A percentile compares a stretch with the other conserved stretches of the same genome.
Evolutionary conservation across 1,140 invertebrate species (phyloP).

Genomic region (Cydia pomonella): DNA sequence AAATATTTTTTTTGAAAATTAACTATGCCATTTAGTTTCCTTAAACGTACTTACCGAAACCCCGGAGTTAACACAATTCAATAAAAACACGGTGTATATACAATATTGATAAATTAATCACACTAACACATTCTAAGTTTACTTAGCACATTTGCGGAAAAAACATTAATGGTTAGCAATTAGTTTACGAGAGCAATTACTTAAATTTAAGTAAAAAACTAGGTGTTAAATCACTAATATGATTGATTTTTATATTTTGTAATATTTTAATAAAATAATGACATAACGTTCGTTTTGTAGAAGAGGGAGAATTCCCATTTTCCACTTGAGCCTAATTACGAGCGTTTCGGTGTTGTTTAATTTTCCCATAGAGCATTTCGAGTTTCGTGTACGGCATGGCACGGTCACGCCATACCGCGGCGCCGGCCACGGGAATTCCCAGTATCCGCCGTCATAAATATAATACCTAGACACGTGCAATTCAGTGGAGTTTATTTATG

Average conservation of each 20-base stretch:
- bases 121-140: not conserved
- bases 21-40: no score
- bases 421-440: constrained; percentile 52
- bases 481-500: constrained; percentile 36
- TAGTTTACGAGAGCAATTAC: no score
- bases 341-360: constrained; percentile 38
- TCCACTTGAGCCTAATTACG: not conserved
- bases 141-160: constrained; percentile 1
- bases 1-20: no score
- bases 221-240: no score
- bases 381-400: constrained; percentile 52
- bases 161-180: no score
- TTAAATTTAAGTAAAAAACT: no score
- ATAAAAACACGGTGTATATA: no score
- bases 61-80: no score
- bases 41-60: no score
- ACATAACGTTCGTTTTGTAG: no score
- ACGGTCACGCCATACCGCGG: constrained; percentile 51
- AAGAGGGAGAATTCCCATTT: not conserved
- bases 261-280: no score
- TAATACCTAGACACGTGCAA: constrained; percentile 48
- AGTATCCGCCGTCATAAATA: constrained; percentile 38
- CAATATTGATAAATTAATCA: not conserved
- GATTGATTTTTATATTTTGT: no score
- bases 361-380: constrained; percentile 51